Percentiles rank a stretch among this genome's conserved stretches.
These are phyloP conservation scores for Xestia xanthographa DNA, from an alignment of 2,888 invertebrate genomes.

Conservation along the genomic window DNA sequence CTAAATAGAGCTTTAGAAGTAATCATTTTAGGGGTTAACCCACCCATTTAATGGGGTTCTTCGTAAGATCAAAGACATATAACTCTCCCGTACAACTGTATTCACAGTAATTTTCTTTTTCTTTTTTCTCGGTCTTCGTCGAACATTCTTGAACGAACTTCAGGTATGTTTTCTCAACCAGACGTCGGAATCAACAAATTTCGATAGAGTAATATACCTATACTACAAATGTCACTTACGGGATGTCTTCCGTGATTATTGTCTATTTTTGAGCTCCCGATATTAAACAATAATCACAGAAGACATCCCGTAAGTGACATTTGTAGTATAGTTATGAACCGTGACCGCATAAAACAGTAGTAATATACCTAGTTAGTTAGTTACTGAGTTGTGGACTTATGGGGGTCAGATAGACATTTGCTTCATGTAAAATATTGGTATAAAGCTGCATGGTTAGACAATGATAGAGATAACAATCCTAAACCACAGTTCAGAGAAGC, in stretches of 20 bases:
- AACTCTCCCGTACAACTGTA: neutral
- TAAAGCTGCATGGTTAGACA: neutral
- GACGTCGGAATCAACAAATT: neutral
- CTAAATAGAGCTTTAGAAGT: conserved; percentile 2
- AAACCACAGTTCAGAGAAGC: too few species aligned
- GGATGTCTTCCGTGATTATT: too few species aligned
- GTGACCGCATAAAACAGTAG: too few species aligned
- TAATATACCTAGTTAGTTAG: neutral
- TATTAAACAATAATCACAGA: too few species aligned
- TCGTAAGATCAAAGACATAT: neutral
- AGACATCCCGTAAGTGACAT: too few species aligned
- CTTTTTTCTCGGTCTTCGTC: neutral
- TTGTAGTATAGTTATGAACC: too few species aligned
- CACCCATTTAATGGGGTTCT: neutral
- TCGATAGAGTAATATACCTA: neutral
- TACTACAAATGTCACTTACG: too few species aligned
- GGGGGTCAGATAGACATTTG: neutral
- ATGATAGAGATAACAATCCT: neutral
- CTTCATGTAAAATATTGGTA: too few species aligned
- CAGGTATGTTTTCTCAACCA: neutral
- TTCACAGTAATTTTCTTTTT: neutral
- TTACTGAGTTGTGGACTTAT: neutral
- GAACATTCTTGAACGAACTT: neutral
- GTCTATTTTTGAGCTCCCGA: too few species aligned
- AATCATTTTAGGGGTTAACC: conserved; percentile 1